Evolutionary conservation across 2,888 invertebrate genomes (phyloP), one percentile per base, ranked within the genome.

Genomic region (Agriopis marginaria): DNA sequence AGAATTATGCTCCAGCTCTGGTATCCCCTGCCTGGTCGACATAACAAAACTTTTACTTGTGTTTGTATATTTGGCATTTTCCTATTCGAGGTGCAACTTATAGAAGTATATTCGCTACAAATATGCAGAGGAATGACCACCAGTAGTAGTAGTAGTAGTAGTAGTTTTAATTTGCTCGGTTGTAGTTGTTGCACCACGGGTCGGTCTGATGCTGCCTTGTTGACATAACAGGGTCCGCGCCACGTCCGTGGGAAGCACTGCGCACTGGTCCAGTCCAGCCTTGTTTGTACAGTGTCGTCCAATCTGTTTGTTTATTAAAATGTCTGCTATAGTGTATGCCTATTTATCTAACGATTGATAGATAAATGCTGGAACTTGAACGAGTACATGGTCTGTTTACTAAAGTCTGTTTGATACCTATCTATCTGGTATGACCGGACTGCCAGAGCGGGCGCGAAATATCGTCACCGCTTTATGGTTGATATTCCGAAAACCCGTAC

Each of bases 191-290:
- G 50, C 65, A 62, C 53, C 60, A 69, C 58, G n/a, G 69, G 56
- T 69, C 65, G 69, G 39, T 70, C 70, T 55, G 59, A 63, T 70
- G 66, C 66, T 66, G 66, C 59, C 14, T 66, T 70, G 42, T 66
- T 59, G 66, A 66, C 66, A 63, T 55, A 63, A 63, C 59, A 69
- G 55, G 59, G 39, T 39, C 12, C 14, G 65, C 0, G 17, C 53
- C 23, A 32, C n/a, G 39, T 58, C 59, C 70, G 70, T 70, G 70
- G 59, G 70, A 66, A 66, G 64, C 23, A 69, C 61, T 56, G 68
- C 60, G 55, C 39, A 50, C 53, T 7, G 14, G 23, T 6, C 6
- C 8, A 0, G 8, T 17, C 6, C 5, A 12, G 8, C 14, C 47
- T 45, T 66, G 11, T 68, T 63, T 63, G 63, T 66, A 8, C 42